Evolutionary conservation across 2,113 vertebrate genomes (phyloP), one percentile per base, ranked within the genome.

Genomic region (Nipponia nippon): DNA sequence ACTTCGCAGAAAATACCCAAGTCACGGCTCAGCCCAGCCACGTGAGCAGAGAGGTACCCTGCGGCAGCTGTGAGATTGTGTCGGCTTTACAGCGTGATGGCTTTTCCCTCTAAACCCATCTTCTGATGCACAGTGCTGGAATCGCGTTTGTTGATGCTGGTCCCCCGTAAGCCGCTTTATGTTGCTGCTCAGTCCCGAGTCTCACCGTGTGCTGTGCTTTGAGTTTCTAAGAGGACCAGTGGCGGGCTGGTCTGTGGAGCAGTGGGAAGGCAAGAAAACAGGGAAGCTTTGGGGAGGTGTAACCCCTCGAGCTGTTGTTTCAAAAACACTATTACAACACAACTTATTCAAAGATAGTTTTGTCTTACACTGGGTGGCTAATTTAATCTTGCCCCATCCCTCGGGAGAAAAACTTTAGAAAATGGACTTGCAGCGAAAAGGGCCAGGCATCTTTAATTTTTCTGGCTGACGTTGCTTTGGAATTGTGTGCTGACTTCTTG

Each of bases 301-400:
- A 67, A 17, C 52, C 1, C 8, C 59, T 96, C 22, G 25, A 53
- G 61, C 66, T 82, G n/a, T 26, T 79, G 32, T 89, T 93, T 91
- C 66, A 76, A 49, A 95, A 94, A 76, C 49, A 16, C 1, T 7
- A 49, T 95, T 95, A 69, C 84, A 47, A 62, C 84, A 87, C 17
- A 55, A 62, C 67, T 93, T 93, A 56, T 91, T 95, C 84, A 72
- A 84, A 47, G 82, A 76, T 85, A 91, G 84, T 93, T 95, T 86
- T 92, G 77, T 93, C 81, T 84, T 91, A 23, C 19, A 30, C 42
- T 50, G 59, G 67, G 50, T 89, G 63, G 17, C 50, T 87, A 70
- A 94, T 91, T 94, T 81, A 63, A 50, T 83, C 29, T 87, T 86
- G 10, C 47, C 1, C 34, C 2, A 0, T 78, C 83, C 46, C 59